Evolutionary conservation across 2,113 vertebrate species (phyloP).

Genomic region (Platichthys flesus): DNA sequence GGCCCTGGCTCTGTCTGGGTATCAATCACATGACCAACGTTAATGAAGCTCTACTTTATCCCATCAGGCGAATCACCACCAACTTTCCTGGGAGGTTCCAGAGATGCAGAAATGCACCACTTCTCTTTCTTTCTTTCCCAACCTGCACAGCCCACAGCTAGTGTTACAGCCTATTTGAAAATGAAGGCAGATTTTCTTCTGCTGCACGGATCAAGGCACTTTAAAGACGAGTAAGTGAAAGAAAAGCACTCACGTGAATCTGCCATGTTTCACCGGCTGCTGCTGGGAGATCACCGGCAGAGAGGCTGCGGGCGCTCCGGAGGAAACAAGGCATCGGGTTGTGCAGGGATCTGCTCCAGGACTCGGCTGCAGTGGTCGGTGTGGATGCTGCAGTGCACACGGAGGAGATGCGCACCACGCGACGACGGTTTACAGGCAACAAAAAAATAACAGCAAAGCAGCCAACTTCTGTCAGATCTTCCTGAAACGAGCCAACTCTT

Average conservation of each 20-base stretch:
- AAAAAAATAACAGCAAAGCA: background rate
- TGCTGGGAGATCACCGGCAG: conserved; percentile 3
- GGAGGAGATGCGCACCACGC: conserved; percentile 38
- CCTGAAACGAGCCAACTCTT: background rate
- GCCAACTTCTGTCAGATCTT: conserved; percentile 24
- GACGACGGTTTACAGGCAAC: background rate
- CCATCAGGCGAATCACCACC: conserved; percentile 17
- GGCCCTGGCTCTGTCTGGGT: conserved; percentile 13
- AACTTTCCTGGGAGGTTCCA: conserved; percentile 7
- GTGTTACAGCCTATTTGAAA: background rate
- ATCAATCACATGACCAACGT: conserved; percentile 28
- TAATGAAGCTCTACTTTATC: conserved; percentile 13
- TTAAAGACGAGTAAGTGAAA: background rate
- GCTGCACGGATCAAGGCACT: background rate
- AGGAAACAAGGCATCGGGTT: background rate
- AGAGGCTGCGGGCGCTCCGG: conserved; percentile 1
- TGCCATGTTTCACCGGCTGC: conserved; percentile 20
- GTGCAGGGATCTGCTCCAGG: conserved; percentile 13
- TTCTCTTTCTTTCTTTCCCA: background rate
- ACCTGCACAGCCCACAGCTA: background rate
- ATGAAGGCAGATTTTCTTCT: background rate
- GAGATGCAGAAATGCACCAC: background rate
- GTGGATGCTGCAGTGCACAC: conserved; percentile 60
- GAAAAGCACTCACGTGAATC: conserved; percentile 38
- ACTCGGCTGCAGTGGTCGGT: conserved; percentile 52